These are phyloP conservation scores for Protonemura montana DNA, from an alignment of 2,888 invertebrate species.

Conservation along the genomic window DNA sequence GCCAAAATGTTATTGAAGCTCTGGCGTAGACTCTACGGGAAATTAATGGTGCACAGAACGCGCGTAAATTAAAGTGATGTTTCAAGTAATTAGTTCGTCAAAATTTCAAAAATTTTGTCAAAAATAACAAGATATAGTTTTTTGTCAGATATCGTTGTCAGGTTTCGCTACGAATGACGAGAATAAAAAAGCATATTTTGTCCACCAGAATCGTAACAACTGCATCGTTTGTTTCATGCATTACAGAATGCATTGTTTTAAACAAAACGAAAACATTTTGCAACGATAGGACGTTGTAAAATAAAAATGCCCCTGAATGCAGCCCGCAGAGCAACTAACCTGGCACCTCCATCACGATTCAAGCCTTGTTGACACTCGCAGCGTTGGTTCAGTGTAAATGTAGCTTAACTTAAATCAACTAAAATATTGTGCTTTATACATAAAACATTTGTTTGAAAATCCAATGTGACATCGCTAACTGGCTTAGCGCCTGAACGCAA, in stretches of 20 bases:
- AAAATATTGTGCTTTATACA: background rate
- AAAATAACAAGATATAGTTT: background rate
- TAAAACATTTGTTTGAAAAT: background rate
- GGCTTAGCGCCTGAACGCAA: background rate
- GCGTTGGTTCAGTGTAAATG: background rate
- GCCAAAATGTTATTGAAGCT: slow-evolving; percentile 12
- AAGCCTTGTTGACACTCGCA: background rate
- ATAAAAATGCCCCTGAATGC: background rate
- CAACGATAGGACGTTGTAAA: too few species aligned
- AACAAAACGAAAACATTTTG: too few species aligned
- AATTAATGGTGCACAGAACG: background rate
- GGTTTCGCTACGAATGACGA: too few species aligned
- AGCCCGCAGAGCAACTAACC: background rate
- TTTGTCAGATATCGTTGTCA: too few species aligned
- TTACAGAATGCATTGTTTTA: too few species aligned
- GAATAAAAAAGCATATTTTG: too few species aligned
- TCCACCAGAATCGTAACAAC: too few species aligned
- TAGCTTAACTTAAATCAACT: background rate
- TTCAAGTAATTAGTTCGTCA: background rate
- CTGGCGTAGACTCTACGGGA: background rate
- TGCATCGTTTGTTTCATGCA: too few species aligned
- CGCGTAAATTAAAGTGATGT: background rate
- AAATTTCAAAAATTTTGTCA: background rate
- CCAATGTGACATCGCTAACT: background rate
- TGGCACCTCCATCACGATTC: background rate